These are phyloP conservation scores for Dolichoris vasculosae DNA, from an alignment of 1,140 invertebrate genomes.

Conservation along the genomic window DNA sequence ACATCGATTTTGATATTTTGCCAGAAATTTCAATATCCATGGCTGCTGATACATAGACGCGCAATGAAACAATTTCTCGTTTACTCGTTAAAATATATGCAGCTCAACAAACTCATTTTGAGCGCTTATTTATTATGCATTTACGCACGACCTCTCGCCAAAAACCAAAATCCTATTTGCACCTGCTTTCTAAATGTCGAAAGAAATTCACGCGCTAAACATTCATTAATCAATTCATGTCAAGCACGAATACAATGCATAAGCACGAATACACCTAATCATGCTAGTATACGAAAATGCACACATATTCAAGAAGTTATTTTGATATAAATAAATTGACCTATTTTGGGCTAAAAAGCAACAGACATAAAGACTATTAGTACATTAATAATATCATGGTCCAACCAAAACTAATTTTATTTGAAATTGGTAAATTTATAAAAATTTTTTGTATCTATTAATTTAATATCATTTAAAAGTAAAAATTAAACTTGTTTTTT, in stretches of 20 bases:
- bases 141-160: not conserved
- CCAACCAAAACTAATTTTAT: not conserved
- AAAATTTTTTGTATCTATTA: not conserved
- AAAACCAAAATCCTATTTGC: not conserved
- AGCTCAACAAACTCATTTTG: conserved; percentile 29
- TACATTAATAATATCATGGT: not conserved
- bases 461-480: not conserved
- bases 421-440: not conserved
- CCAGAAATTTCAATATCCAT: conserved; percentile 35
- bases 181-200: not conserved
- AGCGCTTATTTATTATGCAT: conserved; percentile 21
- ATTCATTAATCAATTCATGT: not conserved
- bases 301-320: not conserved
- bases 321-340: conserved; percentile 1
- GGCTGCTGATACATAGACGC: not conserved
- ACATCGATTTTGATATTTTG: conserved; percentile 39
- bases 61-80: not conserved
- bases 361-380: not conserved
- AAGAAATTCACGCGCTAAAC: not conserved
- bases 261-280: not conserved
- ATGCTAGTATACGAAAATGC: not conserved
- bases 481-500: no score
- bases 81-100: not conserved
- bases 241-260: not conserved
- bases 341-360: not conserved